Conservation (phyloP, 1,140 invertebrate species). For the Nomia melanderi region DNA sequence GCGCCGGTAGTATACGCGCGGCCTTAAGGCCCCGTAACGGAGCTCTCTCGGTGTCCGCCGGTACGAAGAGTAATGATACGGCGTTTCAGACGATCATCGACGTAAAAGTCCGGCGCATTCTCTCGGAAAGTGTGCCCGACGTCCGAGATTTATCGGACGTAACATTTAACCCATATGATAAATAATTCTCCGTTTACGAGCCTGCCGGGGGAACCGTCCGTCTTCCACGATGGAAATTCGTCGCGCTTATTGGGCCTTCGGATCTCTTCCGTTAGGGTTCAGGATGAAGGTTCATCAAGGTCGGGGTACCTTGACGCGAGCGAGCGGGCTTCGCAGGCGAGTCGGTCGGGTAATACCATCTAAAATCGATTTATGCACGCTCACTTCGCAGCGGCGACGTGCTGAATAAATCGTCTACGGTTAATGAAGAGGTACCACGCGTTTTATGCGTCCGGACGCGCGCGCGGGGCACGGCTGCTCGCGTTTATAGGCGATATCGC, state of each 20-base stretch:
- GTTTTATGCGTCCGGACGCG: not conserved
- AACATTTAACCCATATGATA: constrained; percentile 59
- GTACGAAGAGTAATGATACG: constrained; percentile 52
- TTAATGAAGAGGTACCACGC: constrained; percentile 4
- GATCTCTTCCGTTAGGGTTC: constrained; percentile 31
- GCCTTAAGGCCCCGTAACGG: constrained; percentile 46
- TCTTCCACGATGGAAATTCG: constrained; percentile 35
- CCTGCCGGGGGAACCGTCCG: constrained; percentile 41
- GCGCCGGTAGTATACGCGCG: not conserved
- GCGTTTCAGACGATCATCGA: constrained; percentile 55
- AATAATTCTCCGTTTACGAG: constrained; percentile 54
- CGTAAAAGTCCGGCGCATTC: constrained; percentile 48
- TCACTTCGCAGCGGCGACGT: not conserved
- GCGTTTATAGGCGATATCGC: not conserved
- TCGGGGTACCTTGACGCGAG: constrained; percentile 5
- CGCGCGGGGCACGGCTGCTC: too few relatives aligned
- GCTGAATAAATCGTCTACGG: not conserved
- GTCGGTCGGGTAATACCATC: constrained; percentile 6
- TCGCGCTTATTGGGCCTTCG: constrained; percentile 22
- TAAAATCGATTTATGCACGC: not conserved
- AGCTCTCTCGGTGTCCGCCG: constrained; percentile 51
- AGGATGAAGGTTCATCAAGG: constrained; percentile 38
- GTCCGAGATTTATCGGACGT: constrained; percentile 51
- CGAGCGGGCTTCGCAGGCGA: not conserved
- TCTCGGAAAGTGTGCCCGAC: constrained; percentile 48